Percentiles rank a stretch among this genome's conserved stretches.
Conservation (phyloP, 2,888 invertebrate genomes). For the Melanophora roralis region DNA sequence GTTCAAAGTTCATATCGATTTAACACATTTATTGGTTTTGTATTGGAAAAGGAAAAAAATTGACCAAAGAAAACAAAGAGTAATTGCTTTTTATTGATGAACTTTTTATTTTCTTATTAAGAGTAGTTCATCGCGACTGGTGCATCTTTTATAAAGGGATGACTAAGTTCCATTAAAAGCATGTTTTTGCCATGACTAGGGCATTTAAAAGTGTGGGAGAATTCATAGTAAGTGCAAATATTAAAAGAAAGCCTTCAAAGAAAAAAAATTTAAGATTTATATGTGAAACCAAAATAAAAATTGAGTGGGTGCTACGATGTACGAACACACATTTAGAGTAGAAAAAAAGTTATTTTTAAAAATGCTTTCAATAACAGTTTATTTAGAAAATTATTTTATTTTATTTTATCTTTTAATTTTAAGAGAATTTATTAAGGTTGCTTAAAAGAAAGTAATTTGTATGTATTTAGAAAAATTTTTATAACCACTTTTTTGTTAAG, state of each 20-base stretch:
- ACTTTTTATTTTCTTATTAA: slow-evolving; percentile 38
- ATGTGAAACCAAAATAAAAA: slow-evolving; percentile 30
- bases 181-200: slow-evolving; percentile 22
- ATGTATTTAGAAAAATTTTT: too few relatives aligned
- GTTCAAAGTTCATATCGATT: slow-evolving; percentile 58
- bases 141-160: slow-evolving; percentile 47
- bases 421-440: background rate
- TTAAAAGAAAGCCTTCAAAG: background rate
- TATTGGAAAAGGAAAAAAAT: slow-evolving; percentile 6
- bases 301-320: slow-evolving; percentile 25
- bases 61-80: slow-evolving; percentile 1
- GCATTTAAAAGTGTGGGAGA: slow-evolving; percentile 51
- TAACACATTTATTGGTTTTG: slow-evolving; percentile 36
- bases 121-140: slow-evolving; percentile 28
- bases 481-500: background rate
- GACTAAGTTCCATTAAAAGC: slow-evolving; percentile 14
- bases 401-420: background rate
- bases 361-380: background rate
- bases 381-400: background rate
- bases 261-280: slow-evolving; percentile 26
- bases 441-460: too few relatives aligned
- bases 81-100: slow-evolving; percentile 56
- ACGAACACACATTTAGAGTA: background rate
- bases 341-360: slow-evolving; percentile 22
- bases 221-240: slow-evolving; percentile 42